Base-by-base conservation (phyloP, 2,113 vertebrate species). In the Psophia crepitans region DNA sequence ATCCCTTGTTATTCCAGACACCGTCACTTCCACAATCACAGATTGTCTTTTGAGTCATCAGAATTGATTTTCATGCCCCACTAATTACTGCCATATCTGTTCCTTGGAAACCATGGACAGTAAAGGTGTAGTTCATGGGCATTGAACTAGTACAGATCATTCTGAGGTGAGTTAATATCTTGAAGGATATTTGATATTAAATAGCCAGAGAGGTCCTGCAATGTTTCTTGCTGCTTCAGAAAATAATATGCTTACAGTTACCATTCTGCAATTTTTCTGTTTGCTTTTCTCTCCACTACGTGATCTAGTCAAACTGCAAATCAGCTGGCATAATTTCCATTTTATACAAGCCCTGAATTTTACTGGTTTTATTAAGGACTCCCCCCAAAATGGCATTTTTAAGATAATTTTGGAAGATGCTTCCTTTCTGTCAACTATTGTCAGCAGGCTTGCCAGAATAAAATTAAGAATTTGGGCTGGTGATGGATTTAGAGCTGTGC, bases 21-120 rank as follows among this genome's bases (percentile, higher is more conserved):
- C 51, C 81, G 73, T 32, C 73, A 70, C 46, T 80, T 89, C 35
- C 60, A 58, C 56, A 64, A 58, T 95, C 56, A 35, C 80, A 84
- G 89, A 71, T 48, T 95, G 76, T 78, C 57, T 94, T 94, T 78
- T 81, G 69, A 91, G 69, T 94, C 69, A 53, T 84, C 80, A 75
- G 63, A 70, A 75, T 70, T 87, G 51, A 68, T 91, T 96, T 92
- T 91, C 39, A 68, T 94, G 84, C 84, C 89, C 66, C 73, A 43
- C 82, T 92, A 96, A 87, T 94, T 92, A 71, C 48, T 78, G n/a
- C 80, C 17, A 18, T 66, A 21, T 39, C 88, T 84, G 48, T 61
- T 92, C 44, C 79, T 94, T 92, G 80, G 93, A 92, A 90, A 78
- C 64, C 44, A 33, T 32, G 73, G 81, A 10, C 57, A 68, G 56